A percentile compares a stretch with the other conserved stretches of the same genome.
Evolutionary conservation across 2,797 vertebrate genomes (phyloP).

Genomic region (Pyrrhura leucotis): DNA sequence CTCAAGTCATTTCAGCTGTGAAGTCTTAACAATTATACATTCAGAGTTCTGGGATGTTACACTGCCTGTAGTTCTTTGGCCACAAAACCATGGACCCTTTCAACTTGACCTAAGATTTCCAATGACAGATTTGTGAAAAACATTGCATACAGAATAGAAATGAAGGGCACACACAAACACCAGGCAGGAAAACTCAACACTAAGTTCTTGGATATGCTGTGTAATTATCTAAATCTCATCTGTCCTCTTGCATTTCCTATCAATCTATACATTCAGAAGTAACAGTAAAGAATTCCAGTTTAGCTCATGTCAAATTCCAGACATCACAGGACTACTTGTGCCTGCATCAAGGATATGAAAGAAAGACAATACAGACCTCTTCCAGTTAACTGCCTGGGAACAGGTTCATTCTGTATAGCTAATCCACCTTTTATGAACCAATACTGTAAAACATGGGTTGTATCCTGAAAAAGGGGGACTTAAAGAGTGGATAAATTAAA

Average conservation of each 20-base stretch:
- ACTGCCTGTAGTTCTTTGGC: background rate
- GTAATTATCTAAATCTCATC: background rate
- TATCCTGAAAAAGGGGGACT: background rate
- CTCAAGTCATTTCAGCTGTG: background rate
- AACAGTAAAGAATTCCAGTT: background rate
- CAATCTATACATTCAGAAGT: background rate
- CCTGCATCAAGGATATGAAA: background rate
- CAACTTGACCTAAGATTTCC: background rate
- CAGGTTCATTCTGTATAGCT: background rate
- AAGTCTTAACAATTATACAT: background rate
- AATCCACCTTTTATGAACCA: background rate
- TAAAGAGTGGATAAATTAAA: background rate
- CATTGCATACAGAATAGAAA: background rate
- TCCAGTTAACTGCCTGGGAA: background rate
- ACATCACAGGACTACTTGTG: background rate
- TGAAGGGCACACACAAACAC: background rate
- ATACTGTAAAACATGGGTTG: background rate
- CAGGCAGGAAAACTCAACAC: background rate
- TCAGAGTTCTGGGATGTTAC: background rate
- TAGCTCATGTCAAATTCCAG: background rate
- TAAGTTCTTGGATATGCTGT: background rate
- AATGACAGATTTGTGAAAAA: background rate
- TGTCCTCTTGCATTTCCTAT: background rate
- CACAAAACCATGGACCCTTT: background rate
- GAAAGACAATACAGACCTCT: background rate